These are phyloP conservation scores for Calypte anna DNA, from an alignment of 2,113 vertebrate species.

Conservation along the genomic window DNA sequence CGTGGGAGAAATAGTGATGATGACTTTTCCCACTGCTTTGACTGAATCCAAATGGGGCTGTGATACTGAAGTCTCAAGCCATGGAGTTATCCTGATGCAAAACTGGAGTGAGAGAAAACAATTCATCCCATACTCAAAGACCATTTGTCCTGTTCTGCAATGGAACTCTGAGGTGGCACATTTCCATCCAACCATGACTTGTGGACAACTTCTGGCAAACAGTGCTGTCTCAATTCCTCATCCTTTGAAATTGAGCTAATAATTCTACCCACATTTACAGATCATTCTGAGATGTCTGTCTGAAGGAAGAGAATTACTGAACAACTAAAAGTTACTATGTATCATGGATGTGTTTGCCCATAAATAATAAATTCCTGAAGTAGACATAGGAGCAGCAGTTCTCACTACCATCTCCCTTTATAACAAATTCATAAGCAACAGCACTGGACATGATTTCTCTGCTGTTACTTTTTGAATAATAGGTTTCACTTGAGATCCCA, in stretches of 20 bases:
- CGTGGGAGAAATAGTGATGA: background rate
- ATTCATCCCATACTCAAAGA: background rate
- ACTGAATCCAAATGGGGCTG: background rate
- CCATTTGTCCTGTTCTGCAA: background rate
- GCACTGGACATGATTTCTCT: background rate
- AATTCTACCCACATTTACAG: slow-evolving; percentile 14
- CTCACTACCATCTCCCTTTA: slow-evolving; percentile 3
- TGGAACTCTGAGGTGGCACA: background rate
- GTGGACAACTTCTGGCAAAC: background rate
- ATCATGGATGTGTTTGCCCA: slow-evolving; percentile 50
- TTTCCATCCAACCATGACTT: background rate
- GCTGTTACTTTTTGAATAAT: background rate
- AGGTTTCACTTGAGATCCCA: background rate
- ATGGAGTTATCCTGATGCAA: background rate
- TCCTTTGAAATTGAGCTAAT: background rate
- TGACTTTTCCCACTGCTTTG: background rate
- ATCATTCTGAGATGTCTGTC: slow-evolving; percentile 34
- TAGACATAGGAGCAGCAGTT: slow-evolving; percentile 31
- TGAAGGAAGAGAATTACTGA: slow-evolving; percentile 15
- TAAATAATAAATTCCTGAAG: slow-evolving; percentile 61
- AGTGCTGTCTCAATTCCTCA: background rate
- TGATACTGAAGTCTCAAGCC: background rate
- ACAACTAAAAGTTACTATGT: slow-evolving; percentile 50
- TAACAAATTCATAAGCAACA: slow-evolving; percentile 66
- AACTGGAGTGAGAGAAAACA: background rate